Conservation (phyloP, 2,888 invertebrate genomes). For the Sthenelais limicola region DNA sequence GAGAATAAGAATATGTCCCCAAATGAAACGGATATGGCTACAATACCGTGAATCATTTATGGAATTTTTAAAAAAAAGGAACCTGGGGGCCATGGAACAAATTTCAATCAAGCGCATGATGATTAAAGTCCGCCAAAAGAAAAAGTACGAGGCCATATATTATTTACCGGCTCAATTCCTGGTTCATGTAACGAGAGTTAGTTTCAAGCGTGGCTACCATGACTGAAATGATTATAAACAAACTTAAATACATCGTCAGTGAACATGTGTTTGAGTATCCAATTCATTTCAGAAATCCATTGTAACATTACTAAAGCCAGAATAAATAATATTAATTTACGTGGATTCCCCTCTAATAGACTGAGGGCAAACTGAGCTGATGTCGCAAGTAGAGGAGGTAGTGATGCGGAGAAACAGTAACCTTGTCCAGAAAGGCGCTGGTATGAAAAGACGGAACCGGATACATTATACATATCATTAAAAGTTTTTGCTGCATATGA, state of each 20-base stretch:
- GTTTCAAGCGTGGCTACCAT: conserved; percentile 29
- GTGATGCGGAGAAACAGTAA: conserved; percentile 97
- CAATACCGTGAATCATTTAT: no score
- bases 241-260: no score
- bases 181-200: conserved; percentile 38
- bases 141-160: background rate
- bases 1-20: no score
- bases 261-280: background rate
- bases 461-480: background rate
- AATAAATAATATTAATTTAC: conserved; percentile 3
- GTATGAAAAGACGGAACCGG: conserved; percentile 18
- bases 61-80: no score
- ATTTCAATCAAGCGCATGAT: no score
- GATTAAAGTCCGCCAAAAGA: no score
- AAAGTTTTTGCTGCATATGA: no score
- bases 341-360: conserved; percentile 77
- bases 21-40: no score
- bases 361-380: conserved; percentile 88
- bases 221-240: no score
- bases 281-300: background rate
- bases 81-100: no score
- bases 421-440: conserved; percentile 76
- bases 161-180: conserved; percentile 36
- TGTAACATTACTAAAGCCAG: background rate
- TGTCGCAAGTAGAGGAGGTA: conserved; percentile 92